A percentile compares a stretch with the other conserved stretches of the same genome.
phyloP scores from a whole-genome alignment of 2,113 vertebrate species.

The Passerina amoena region DNA sequence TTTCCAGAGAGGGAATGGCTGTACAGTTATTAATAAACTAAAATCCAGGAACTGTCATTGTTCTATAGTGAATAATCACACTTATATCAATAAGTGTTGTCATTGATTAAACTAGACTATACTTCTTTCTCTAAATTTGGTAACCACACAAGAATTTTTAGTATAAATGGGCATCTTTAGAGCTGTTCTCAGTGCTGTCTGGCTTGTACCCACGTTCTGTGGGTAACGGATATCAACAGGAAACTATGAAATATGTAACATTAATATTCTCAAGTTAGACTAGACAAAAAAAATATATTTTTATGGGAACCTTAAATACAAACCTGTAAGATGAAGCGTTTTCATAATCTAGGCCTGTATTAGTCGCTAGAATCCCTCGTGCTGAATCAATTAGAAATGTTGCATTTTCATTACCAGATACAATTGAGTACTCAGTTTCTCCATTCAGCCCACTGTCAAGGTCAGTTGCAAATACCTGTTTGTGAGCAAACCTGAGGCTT shows the following conservation, averaged over 20 bases:
- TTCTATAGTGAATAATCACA: background rate
- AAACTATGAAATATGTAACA: background rate
- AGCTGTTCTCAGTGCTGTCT: background rate
- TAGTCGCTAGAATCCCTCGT: slow-evolving; percentile 83
- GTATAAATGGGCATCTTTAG: background rate
- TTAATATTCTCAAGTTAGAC: background rate
- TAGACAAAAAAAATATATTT: background rate
- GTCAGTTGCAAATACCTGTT: slow-evolving; percentile 87
- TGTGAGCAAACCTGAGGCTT: slow-evolving; percentile 13
- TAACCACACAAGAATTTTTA: background rate
- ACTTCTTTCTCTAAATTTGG: background rate
- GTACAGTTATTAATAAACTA: background rate
- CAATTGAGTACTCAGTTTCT: slow-evolving; percentile 84
- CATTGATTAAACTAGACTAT: background rate
- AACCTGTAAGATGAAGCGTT: slow-evolving; percentile 85
- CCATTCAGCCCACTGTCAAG: slow-evolving; percentile 83
- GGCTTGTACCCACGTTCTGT: background rate
- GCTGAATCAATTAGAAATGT: slow-evolving; percentile 81
- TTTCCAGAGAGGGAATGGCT: background rate
- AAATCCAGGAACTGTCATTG: background rate
- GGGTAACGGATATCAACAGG: background rate
- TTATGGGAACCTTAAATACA: background rate
- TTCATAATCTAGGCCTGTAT: slow-evolving; percentile 82
- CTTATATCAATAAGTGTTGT: background rate
- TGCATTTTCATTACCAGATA: slow-evolving; percentile 84